Base-by-base conservation (phyloP, 2,888 invertebrate genomes). In the Psococerastis gibbosa region DNA sequence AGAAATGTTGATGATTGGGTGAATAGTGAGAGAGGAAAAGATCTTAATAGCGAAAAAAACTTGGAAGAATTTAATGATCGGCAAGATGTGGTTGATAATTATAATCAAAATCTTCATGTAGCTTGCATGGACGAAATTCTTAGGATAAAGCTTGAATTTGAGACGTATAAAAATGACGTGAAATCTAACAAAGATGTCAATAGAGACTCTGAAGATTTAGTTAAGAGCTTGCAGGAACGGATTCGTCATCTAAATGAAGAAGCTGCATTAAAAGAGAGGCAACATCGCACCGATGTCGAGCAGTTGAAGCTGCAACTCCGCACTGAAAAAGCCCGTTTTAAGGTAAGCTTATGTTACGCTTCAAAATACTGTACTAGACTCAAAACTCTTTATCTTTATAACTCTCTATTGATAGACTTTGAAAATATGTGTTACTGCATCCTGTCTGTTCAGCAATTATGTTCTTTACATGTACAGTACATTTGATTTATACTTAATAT, bases 121-220 rank as follows among this genome's bases (percentile, higher is more conserved):
- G 68, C 65, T 44, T 82, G 80, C 52, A 68, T 70, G 52, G 72
- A 77, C 44, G 78, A 80, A 49, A 66, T 73, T 41, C 70, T 73
- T 13, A 63, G 57, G 22, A 56, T 80, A 16, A 70, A 70, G 51
- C 64, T 69, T 33, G 78, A 83, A 52, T 75, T 75, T 54, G 82
- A 85, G 49, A 59, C 65, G 32, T 74, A 72, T 50, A 78, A 75
- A 57, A 56, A 60, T 35, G 63, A 67, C 48, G 35, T 41, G 45
- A 46, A 41, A 47, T 46, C 17, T 47, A 45, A 34, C 27, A 45
- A 17, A 35, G 42, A 13, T 15, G 16, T n/a, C n/a, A n/a, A n/a
- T n/a, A n/a, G n/a, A n/a, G n/a, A n/a, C n/a, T 6, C 22, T 23
- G 13, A 42, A 42, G 11, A 64, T 3, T 74, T 81, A 56, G 68